phyloP scores from a whole-genome alignment of 37 sponge, comb jelly and placozoan genomes.

The Cliona cf. orientalis region DNA sequence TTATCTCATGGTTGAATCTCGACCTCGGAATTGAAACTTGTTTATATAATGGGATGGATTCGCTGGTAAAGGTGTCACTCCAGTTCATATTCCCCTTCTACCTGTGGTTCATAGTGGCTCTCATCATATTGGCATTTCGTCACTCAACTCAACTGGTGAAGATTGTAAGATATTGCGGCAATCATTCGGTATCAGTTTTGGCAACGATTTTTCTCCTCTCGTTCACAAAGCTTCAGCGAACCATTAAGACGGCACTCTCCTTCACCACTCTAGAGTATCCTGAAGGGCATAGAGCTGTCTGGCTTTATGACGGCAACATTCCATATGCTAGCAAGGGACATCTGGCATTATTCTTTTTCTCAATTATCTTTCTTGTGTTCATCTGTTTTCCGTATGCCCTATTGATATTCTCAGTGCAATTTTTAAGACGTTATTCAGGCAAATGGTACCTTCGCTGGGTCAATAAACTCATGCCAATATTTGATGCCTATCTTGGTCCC shows the following conservation, averaged over 20 bases:
- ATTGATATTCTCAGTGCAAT: not conserved
- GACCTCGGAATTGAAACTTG: constrained; percentile 22
- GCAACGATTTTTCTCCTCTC: constrained; percentile 11
- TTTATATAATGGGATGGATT: constrained; percentile 24
- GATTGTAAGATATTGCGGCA: not conserved
- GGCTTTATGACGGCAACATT: constrained; percentile 4
- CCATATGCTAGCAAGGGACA: not conserved
- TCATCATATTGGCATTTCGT: not conserved
- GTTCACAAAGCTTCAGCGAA: not conserved
- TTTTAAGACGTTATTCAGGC: not conserved
- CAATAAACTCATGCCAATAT: not conserved
- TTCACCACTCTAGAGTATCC: constrained; percentile 7
- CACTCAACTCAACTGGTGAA: not conserved
- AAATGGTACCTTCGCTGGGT: not conserved
- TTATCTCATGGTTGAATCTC: not conserved
- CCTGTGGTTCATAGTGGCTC: not conserved
- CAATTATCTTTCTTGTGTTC: not conserved
- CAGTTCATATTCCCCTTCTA: constrained; percentile 17
- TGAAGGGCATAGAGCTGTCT: not conserved
- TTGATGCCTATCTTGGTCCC: not conserved
- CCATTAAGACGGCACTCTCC: not conserved
- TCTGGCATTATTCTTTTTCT: not conserved
- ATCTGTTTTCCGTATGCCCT: not conserved
- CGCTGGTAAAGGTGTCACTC: constrained; percentile 4
- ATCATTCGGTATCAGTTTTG: not conserved